Conservation (phyloP, 2,113 vertebrate species). For the Xenopus laevis region DNA sequence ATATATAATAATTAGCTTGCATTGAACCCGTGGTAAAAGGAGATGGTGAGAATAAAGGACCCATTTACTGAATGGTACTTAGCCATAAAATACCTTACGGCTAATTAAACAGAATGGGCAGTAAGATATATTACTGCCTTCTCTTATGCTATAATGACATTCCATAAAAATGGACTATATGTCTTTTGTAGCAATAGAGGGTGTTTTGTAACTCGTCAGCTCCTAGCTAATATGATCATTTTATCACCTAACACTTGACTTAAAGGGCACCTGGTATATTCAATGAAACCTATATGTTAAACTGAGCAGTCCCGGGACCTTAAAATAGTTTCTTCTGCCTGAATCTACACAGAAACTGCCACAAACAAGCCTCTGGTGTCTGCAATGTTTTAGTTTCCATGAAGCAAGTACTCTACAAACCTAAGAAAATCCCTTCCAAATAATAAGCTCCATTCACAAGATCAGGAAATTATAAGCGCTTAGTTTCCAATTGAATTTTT, state of each 20-base stretch:
- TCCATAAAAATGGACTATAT: not conserved
- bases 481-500: too few species aligned
- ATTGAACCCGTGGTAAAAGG: not conserved
- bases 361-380: too few species aligned
- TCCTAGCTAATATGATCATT: not conserved
- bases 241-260: too few species aligned
- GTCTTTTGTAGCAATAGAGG: not conserved
- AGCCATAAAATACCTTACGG: conserved; percentile 2
- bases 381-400: too few species aligned
- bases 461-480: too few species aligned
- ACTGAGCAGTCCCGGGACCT: too few species aligned
- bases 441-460: too few species aligned
- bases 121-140: not conserved
- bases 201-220: not conserved
- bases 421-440: too few species aligned
- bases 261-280: not conserved
- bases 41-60: not conserved
- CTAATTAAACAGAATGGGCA: conserved; percentile 8
- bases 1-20: conserved; percentile 3
- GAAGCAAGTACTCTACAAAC: too few species aligned
- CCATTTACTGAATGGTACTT: not conserved
- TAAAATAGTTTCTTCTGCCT: not conserved
- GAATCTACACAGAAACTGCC: too few species aligned
- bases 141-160: not conserved
- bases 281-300: too few species aligned